Evolutionary conservation across 2,797 vertebrate genomes (phyloP).

Genomic region (Intellagama lesueurii): DNA sequence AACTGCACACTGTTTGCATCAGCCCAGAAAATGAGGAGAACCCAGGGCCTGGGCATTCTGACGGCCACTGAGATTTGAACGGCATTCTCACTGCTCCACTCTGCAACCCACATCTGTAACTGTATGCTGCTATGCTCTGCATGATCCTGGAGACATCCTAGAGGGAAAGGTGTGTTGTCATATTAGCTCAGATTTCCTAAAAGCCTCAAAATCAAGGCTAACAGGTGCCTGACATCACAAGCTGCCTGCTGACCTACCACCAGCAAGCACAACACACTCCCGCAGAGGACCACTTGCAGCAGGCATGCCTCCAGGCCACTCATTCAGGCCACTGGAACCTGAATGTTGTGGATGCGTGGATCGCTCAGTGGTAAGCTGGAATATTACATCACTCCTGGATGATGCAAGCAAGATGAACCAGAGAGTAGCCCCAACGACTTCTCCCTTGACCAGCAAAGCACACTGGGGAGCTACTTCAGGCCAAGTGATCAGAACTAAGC

Average conservation of each 20-base stretch:
- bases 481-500: not conserved
- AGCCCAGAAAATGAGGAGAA: too few species aligned
- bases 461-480: too few species aligned
- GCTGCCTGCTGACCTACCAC: not conserved
- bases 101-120: not conserved
- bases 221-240: not conserved
- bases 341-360: not conserved
- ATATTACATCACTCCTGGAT: not conserved
- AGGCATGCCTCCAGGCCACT: not conserved
- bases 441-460: too few species aligned
- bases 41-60: not conserved
- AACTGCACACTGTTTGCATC: too few species aligned
- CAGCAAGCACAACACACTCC: not conserved
- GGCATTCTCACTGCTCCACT: too few species aligned
- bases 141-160: not conserved
- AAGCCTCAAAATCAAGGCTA: not conserved
- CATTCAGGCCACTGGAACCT: not conserved
- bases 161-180: not conserved
- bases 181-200: too few species aligned
- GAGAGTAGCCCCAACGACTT: too few species aligned
- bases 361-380: too few species aligned
- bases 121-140: not conserved
- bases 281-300: too few species aligned
- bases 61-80: too few species aligned
- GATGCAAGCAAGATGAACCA: not conserved